Conservation (phyloP, 2,113 vertebrate genomes). For the Ophiodon elongatus region DNA sequence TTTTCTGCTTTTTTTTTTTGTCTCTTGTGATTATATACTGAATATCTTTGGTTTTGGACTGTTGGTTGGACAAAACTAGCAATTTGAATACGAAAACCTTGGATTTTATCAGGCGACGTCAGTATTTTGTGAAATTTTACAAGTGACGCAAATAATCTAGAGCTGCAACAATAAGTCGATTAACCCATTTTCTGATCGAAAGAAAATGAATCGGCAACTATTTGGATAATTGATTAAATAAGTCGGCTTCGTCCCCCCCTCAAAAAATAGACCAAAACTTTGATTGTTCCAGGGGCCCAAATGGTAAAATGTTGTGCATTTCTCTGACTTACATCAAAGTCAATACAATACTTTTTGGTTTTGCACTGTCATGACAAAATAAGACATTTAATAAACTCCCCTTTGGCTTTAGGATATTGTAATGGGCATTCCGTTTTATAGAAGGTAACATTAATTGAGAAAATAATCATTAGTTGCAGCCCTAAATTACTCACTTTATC, state of each 20-base stretch:
- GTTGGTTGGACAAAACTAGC: not conserved
- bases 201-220: not conserved
- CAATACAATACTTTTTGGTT: not conserved
- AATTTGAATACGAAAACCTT: not conserved
- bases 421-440: not conserved
- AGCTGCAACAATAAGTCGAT: not conserved
- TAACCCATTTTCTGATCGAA: not conserved
- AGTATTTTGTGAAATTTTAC: not conserved
- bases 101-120: not conserved
- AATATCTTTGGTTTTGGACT: not conserved
- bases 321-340: not conserved
- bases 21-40: not conserved
- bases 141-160: not conserved
- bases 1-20: not conserved
- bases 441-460: not conserved
- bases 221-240: not conserved
- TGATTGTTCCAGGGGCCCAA: not conserved
- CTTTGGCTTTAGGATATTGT: not conserved
- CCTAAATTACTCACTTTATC: not conserved
- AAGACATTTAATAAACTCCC: not conserved
- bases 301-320: not conserved
- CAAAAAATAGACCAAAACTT: not conserved
- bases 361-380: too few relatives aligned
- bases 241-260: too few relatives aligned
- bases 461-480: not conserved